These are phyloP conservation scores for Emydura subglobosa DNA, from an alignment of 2,113 vertebrate genomes.

Conservation along the genomic window DNA sequence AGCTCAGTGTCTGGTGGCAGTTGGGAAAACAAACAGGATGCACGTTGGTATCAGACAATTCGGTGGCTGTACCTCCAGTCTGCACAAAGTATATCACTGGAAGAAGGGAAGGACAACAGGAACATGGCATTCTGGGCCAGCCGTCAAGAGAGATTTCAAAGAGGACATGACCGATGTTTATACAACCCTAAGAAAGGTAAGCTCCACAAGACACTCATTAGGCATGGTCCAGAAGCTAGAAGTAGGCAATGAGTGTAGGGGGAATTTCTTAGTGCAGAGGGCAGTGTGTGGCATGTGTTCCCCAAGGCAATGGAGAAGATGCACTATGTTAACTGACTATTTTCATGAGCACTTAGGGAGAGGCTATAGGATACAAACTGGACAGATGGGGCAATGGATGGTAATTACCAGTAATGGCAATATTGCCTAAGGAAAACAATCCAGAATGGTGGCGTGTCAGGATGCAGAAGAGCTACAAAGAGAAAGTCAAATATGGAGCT, in stretches of 20 bases:
- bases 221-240: neutral
- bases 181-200: neutral
- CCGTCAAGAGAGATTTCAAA: neutral
- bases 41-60: neutral
- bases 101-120: neutral
- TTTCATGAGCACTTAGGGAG: neutral
- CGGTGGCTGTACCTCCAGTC: neutral
- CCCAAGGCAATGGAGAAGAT: neutral
- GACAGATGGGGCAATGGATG: neutral
- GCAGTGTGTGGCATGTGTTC: neutral
- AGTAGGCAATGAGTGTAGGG: neutral
- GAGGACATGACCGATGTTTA: fast-evolving
- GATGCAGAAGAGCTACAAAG: neutral
- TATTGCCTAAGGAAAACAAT: neutral
- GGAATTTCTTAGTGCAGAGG: neutral
- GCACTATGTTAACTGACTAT: neutral
- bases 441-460: neutral
- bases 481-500: too few relatives aligned
- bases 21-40: neutral
- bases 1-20: neutral
- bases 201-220: neutral
- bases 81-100: neutral
- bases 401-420: too few relatives aligned
- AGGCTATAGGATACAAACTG: neutral
- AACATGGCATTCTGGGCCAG: neutral